These are phyloP conservation scores for Zygogramma bicolorata DNA, from an alignment of 2,888 invertebrate genomes.

Conservation along the genomic window DNA sequence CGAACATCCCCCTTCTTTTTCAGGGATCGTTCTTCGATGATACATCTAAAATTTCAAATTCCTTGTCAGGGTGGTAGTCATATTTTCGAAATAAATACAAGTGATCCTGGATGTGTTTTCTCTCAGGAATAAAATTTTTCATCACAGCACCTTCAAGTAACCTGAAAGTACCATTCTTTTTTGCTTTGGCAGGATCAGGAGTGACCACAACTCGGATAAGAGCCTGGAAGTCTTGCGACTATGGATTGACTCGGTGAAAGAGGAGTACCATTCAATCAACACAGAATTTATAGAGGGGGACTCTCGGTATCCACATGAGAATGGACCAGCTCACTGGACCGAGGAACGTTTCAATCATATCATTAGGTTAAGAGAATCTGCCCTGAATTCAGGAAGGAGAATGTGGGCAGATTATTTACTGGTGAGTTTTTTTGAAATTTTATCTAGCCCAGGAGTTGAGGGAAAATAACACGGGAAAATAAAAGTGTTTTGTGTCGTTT, in stretches of 20 bases:
- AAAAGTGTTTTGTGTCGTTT: too few relatives aligned
- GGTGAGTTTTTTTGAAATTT: too few relatives aligned
- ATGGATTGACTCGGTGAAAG: constrained; percentile 76
- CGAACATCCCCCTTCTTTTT: too few relatives aligned
- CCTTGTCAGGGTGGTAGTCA: too few relatives aligned
- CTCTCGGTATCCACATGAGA: constrained; percentile 71
- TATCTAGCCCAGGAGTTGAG: too few relatives aligned
- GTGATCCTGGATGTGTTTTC: too few relatives aligned
- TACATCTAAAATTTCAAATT: too few relatives aligned
- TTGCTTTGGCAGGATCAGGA: constrained; percentile 90
- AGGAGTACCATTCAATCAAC: constrained; percentile 80
- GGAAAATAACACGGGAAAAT: too few relatives aligned
- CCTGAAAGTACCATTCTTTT: constrained; percentile 23
- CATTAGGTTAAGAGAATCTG: constrained; percentile 82
- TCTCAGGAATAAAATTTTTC: too few relatives aligned
- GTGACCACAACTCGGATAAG: constrained; percentile 88
- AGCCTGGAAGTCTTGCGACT: constrained; percentile 78
- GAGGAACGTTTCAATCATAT: constrained; percentile 80
- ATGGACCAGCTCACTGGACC: constrained; percentile 81
- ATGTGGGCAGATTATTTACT: constrained; percentile 92
- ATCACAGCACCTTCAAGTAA: too few relatives aligned
- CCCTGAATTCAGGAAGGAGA: constrained; percentile 77
- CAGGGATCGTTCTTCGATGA: too few relatives aligned
- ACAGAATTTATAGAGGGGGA: constrained; percentile 69
- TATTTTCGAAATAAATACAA: too few relatives aligned